Base-by-base conservation (phyloP, 2,797 vertebrate genomes). In the Neosalanx taihuensis region DNA sequence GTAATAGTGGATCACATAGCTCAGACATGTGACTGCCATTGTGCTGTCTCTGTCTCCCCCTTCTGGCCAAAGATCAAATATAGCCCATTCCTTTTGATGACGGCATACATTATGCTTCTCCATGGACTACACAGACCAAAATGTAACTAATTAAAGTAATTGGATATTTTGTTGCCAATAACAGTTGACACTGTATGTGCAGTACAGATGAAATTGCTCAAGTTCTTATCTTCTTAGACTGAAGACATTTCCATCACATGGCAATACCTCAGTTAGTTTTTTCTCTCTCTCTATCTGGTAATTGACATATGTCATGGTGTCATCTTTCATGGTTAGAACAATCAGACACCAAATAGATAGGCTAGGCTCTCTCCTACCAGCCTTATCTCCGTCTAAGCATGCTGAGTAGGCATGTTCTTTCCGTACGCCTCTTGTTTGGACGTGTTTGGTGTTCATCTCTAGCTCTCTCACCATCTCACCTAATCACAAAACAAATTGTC, bases 401-500 rank as follows among this genome's bases (percentile, higher is more conserved):
- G 91, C 92, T 90, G 90, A 92, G 81, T 81, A 80, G 75, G 89
- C 87, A 88, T 83, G 84, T 91, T 91, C 82, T 82, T 76, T 76
- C 69, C 80, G 73, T 84, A 83, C 79, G 83, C 62, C 76, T 56
- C 74, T 74, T 76, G 68, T 63, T n/a, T 33, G 49, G 1, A 20
- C 1, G 7, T 51, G 53, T 35, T 20, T 37, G 33, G 13, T n/a
- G 82, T 79, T 84, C 78, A 80, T 75, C 75, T 82, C 74, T 0
- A 80, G 70, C 78, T 81, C 79, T 0, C 69, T 80, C 81, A 85
- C 84, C 78, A 85, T 85, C 83, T 81, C 82, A 83, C 87, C 89
- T 91, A 86, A 92, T 93, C 88, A 89, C 87, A 89, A 92, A 89
- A 89, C 83, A 88, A 91, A 91, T 89, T 90, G 87, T 90, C 85